A percentile compares a stretch with the other conserved stretches of the same genome.
Conservation (phyloP, 2,797 vertebrate genomes). For the Forpus xanthops region DNA sequence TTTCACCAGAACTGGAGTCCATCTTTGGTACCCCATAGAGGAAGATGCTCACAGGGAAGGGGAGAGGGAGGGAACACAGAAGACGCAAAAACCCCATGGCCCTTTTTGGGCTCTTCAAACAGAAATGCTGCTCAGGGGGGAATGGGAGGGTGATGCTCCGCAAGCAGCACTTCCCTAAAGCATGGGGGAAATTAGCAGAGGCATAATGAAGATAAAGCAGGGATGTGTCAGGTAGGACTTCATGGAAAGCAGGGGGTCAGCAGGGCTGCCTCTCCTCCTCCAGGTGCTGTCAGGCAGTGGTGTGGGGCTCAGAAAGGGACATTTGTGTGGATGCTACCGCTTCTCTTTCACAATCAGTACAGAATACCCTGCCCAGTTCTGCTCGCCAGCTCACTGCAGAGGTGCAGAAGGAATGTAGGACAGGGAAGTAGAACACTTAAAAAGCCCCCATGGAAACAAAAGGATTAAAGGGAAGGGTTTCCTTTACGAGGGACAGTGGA, state of each 20-base stretch:
- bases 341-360: background rate
- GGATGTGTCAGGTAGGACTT: background rate
- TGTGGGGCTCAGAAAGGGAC: fast-evolving
- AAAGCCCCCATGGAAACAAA: background rate
- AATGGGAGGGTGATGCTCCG: fast-evolving
- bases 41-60: background rate
- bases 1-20: no score
- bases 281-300: background rate
- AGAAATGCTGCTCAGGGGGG: background rate
- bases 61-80: background rate
- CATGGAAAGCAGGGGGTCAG: background rate
- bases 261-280: background rate
- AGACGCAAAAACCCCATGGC: background rate
- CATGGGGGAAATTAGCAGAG: background rate
- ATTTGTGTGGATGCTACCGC: background rate
- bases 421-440: background rate
- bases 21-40: no score
- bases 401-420: background rate
- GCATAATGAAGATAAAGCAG: background rate
- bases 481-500: fast-evolving
- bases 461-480: background rate
- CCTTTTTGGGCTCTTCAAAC: background rate
- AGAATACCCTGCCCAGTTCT: background rate
- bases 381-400: background rate
- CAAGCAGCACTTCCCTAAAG: background rate